phyloP scores from a whole-genome alignment of 2,797 vertebrate genomes.

The Aythya fuligula region DNA sequence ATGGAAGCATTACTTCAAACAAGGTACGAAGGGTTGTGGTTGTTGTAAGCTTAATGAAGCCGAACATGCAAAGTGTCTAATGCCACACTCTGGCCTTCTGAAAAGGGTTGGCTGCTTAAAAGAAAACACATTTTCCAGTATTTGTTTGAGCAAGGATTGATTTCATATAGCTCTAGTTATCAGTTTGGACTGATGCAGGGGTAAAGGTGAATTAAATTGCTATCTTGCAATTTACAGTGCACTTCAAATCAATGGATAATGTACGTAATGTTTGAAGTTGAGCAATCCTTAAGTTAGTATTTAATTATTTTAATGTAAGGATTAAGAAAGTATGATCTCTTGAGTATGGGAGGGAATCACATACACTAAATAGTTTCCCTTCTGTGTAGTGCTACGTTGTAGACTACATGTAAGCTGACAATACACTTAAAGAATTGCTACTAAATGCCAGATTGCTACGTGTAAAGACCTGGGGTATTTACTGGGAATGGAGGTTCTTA shows the following conservation, averaged over 20 bases:
- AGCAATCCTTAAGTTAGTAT: neutral
- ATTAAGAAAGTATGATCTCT: neutral
- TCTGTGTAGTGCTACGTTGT: neutral
- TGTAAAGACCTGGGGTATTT: neutral
- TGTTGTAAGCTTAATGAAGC: neutral
- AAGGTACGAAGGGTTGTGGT: constrained; percentile 79
- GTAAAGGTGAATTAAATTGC: neutral
- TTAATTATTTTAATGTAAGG: neutral
- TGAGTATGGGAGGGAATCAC: neutral
- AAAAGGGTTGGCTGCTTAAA: neutral
- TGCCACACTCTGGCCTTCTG: neutral
- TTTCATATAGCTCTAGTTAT: neutral
- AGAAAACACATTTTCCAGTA: neutral
- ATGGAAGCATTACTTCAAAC: constrained; percentile 97
- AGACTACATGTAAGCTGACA: neutral
- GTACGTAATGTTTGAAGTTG: neutral
- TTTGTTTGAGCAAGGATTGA: neutral
- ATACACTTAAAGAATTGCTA: neutral
- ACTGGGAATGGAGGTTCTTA: neutral
- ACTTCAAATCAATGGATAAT: neutral
- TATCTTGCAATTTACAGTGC: neutral
- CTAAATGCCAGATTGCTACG: neutral
- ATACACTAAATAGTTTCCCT: neutral
- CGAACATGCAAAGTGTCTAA: neutral
- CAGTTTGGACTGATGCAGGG: neutral